Evolutionary conservation across 2,797 vertebrate species (phyloP), one percentile per base, ranked within the genome.

Genomic region (Rhinoraja longicauda): DNA sequence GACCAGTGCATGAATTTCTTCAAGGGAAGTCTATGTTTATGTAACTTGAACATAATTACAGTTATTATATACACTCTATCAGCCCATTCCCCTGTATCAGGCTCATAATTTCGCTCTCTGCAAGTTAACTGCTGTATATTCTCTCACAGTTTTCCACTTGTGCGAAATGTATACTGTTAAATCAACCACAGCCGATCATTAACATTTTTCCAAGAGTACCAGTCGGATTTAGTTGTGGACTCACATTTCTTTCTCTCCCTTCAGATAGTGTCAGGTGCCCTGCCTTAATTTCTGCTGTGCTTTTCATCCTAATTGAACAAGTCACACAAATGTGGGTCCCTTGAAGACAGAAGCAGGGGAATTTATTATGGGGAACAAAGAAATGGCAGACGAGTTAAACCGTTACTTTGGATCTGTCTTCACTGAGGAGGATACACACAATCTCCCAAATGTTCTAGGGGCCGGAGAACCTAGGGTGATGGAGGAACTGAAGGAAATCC

Each of bases 21-120:
- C 26, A 84, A 82, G 81, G 62, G 84, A 62, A 36, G 84, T 88
- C 84, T 67, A 88, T 88, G 84, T 88, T 88, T 88, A 88, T 88
- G 62, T 88, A 88, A 88, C 62, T 67, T 88, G 84, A 88, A 64
- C 84, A 88, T 88, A 88, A 88, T 88, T 86, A 62, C 62, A 67
- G 84, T 88, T 88, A 88, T 88, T 88, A 88, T 8, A 64, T 62
- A 88, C 32, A 67, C n/a, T 64, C n/a, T 84, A 67, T 64, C 84
- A 88, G 24, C 15, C 59, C 84, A 17, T 64, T 88, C 67, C 70
- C 36, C 84, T 88, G 84, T 88, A 62, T 36, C 84, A 67, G 19
- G 84, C n/a, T 88, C 6, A 13, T 64, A 86, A 86, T 64, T 86
- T 64, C 13, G 19, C 62, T 86, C n/a, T 4, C 82, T 64, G 13